A percentile compares a stretch with the other conserved stretches of the same genome.
Evolutionary conservation across 2,113 vertebrate species (phyloP).

Genomic region (Oryzias woworae): DNA sequence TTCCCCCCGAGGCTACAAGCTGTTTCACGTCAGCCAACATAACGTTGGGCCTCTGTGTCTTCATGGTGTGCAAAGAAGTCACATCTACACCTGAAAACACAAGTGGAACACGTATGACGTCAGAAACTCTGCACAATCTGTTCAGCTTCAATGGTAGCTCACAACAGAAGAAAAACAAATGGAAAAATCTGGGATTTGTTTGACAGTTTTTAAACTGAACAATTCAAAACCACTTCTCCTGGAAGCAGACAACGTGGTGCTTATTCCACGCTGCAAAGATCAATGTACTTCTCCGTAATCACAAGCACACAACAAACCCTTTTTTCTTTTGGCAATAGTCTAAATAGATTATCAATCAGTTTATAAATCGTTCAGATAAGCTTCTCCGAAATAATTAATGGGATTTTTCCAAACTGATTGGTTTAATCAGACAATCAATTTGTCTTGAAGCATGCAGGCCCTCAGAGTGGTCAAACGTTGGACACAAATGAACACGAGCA

Average conservation of each 20-base stretch:
- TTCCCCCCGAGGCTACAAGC: conserved; percentile 80
- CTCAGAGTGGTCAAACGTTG: background rate
- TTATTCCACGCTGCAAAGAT: conserved; percentile 1
- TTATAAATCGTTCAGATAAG: conserved; percentile 23
- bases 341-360: conserved; percentile 50
- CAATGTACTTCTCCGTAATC: conserved; percentile 8
- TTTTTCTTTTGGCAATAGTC: conserved; percentile 9
- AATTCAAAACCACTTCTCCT: background rate
- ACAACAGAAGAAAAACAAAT: too few species aligned
- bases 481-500: background rate
- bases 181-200: too few species aligned
- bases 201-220: background rate
- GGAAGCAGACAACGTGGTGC: background rate
- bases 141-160: too few species aligned
- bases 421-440: conserved; percentile 41
- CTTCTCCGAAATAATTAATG: conserved; percentile 39
- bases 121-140: too few species aligned
- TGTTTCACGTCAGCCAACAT: conserved; percentile 89
- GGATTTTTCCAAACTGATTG: conserved; percentile 37
- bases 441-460: conserved; percentile 13
- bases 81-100: conserved; percentile 83
- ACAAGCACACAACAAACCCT: conserved; percentile 9
- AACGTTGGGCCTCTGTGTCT: conserved; percentile 79
- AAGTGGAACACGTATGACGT: too few species aligned
- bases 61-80: conserved; percentile 83